phyloP scores from a whole-genome alignment of 2,113 vertebrate genomes.

The Turnix velox region DNA sequence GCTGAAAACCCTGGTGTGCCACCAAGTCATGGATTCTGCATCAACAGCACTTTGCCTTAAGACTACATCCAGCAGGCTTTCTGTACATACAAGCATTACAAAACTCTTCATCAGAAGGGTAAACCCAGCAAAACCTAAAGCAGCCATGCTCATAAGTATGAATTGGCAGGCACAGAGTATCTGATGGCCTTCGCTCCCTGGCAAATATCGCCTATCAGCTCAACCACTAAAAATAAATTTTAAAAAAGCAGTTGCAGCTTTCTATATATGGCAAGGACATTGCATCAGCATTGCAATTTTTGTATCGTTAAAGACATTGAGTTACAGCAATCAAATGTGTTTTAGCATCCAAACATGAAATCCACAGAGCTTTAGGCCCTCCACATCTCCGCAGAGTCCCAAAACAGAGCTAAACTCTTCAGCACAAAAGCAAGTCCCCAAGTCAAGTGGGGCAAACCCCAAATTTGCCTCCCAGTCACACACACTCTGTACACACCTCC shows the following conservation, averaged over 20 bases:
- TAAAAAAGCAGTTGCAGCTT: not conserved
- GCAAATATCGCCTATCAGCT: not conserved
- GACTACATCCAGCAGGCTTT: not conserved
- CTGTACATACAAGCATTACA: rapidly evolving
- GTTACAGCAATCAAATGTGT: not conserved
- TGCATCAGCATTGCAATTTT: not conserved
- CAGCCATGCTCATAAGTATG: not conserved
- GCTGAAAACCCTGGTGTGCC: not conserved
- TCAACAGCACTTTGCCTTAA: not conserved
- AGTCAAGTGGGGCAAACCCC: not conserved
- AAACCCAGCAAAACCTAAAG: not conserved
- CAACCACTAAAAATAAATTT: not conserved
- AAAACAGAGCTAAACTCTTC: not conserved
- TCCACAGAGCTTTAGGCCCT: not conserved
- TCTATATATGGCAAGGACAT: not conserved
- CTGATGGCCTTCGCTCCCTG: not conserved
- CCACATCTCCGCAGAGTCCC: not conserved
- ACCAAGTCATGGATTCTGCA: not conserved
- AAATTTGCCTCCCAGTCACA: not conserved
- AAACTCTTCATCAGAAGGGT: not conserved
- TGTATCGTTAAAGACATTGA: not conserved
- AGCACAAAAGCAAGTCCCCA: not conserved
- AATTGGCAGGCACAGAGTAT: not conserved
- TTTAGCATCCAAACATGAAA: not conserved
- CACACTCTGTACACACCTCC: not conserved